Percentiles rank a stretch among this genome's conserved stretches.
Evolutionary conservation across 1,140 invertebrate species (phyloP).

Genomic region (roundworm (Caenorhabditis elegans)): WBcel235 BX284605.5:6874501-6875000

Average conservation of each 20-base stretch:
- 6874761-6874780: not conserved
- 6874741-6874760: not conserved
- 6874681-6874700: not conserved
- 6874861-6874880: conserved; percentile 23
- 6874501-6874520: too few species aligned
- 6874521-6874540: too few species aligned
- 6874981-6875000: not conserved
- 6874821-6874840: conserved; percentile 31
- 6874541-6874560: too few species aligned
- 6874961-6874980: conserved; percentile 7
- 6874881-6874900: conserved; percentile 1
- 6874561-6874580: too few species aligned
- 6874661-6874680: not conserved
- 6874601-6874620: conserved; percentile 22
- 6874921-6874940: not conserved
- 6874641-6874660: not conserved
- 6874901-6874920: conserved; percentile 21
- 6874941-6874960: not conserved
- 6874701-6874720: not conserved
- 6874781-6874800: not conserved
- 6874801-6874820: conserved; percentile 21
- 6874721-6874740: too few species aligned
- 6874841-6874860: conserved; percentile 29
- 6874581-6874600: conserved; percentile 1
- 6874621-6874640: not conserved